phyloP scores from a whole-genome alignment of 2,888 invertebrate species.

The Periphyllus acericola region DNA sequence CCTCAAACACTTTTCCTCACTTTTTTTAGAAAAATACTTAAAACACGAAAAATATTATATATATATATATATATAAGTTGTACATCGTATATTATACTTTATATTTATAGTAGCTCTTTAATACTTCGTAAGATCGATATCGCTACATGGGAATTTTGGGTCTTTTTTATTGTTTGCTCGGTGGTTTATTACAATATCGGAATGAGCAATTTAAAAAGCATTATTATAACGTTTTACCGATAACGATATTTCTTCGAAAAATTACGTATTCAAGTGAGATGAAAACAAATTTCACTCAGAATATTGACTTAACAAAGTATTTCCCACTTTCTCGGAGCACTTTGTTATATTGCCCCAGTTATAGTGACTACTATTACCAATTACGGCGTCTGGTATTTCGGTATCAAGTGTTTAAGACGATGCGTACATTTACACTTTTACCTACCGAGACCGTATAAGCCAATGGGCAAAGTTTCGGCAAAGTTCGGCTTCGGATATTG shows the following conservation, averaged over 20 bases:
- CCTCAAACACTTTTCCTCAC: no score
- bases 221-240: background rate
- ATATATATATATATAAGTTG: no score
- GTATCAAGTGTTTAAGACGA: background rate
- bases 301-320: background rate
- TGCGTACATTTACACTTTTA: background rate
- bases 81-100: no score
- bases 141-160: no score
- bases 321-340: background rate
- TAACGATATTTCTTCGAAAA: background rate
- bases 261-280: background rate
- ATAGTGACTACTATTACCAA: background rate
- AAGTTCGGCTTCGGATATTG: slow-evolving; percentile 4
- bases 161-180: no score
- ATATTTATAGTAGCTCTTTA: no score
- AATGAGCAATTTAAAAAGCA: background rate
- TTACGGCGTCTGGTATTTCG: background rate
- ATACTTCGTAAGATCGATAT: no score
- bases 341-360: background rate
- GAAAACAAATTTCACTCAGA: background rate
- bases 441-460: background rate
- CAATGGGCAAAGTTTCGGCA: slow-evolving; percentile 6
- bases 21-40: no score
- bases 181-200: no score
- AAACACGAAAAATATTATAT: no score